Conservation (phyloP, 1,140 invertebrate species). For the Nomia melanderi region DNA sequence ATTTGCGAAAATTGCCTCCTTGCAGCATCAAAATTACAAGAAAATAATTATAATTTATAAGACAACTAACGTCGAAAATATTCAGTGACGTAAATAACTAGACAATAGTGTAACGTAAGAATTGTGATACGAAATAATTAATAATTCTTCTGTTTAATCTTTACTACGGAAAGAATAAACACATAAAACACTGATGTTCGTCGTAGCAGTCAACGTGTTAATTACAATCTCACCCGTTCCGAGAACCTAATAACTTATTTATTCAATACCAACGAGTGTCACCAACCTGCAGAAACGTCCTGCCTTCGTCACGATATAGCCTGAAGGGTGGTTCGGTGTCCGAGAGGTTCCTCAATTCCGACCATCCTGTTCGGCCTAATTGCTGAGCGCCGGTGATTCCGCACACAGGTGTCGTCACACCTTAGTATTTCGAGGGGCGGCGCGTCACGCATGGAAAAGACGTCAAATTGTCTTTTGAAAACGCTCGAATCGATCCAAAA, state of each 20-base stretch:
- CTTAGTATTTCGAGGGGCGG: constrained; percentile 76
- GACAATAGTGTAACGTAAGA: no score
- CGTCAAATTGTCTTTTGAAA: neutral
- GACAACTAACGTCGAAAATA: no score
- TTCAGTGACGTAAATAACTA: no score
- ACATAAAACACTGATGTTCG: no score
- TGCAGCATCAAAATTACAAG: no score
- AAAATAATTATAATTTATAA: no score
- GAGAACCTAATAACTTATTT: constrained; percentile 29
- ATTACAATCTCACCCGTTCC: constrained; percentile 7
- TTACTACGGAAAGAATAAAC: no score
- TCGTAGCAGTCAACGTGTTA: no score
- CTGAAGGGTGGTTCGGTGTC: constrained; percentile 90
- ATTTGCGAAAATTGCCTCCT: neutral
- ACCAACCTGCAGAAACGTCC: constrained; percentile 88
- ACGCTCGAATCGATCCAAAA: neutral
- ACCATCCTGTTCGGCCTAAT: constrained; percentile 88
- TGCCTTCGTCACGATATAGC: constrained; percentile 89
- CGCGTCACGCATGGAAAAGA: neutral
- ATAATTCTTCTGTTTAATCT: no score
- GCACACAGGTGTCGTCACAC: constrained; percentile 89
- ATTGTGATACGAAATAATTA: no score
- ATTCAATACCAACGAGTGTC: neutral
- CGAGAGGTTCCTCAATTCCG: constrained; percentile 87
- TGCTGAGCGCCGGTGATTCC: constrained; percentile 92